Evolutionary conservation across 2,113 vertebrate genomes (phyloP).

Genomic region (Heloderma charlesbogerti): DNA sequence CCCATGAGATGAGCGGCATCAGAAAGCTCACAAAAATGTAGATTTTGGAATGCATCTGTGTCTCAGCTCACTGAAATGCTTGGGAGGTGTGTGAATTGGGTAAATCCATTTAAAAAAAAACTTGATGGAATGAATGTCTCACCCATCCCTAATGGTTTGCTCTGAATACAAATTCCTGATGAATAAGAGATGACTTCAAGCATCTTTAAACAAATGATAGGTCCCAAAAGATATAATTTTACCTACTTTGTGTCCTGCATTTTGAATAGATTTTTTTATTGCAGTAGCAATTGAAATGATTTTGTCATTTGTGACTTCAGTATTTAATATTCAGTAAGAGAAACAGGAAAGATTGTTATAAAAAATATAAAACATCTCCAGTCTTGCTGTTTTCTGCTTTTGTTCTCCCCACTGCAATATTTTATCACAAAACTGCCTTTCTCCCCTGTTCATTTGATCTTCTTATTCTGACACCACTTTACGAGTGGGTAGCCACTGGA

Average conservation of each 20-base stretch:
- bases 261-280: not conserved
- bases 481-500: not conserved
- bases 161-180: not conserved
- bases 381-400: not conserved
- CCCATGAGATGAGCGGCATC: too few species aligned
- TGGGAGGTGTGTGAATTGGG: too few species aligned
- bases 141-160: not conserved
- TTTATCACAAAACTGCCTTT: not conserved
- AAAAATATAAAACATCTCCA: rapidly evolving
- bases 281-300: not conserved
- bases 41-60: too few species aligned
- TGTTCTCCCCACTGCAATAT: not conserved
- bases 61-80: too few species aligned
- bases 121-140: too few species aligned
- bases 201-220: not conserved
- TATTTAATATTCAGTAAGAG: not conserved
- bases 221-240: not conserved
- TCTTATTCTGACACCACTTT: slow-evolving; percentile 19
- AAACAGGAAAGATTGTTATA: not conserved
- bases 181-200: not conserved
- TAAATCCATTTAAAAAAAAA: too few species aligned
- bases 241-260: not conserved
- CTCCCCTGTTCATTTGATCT: not conserved
- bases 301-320: not conserved
- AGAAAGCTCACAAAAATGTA: too few species aligned